A percentile compares a stretch with the other conserved stretches of the same genome.
These are phyloP conservation scores for Scleropages formosus DNA, from an alignment of 2,797 vertebrate species.

Conservation along the genomic window DNA sequence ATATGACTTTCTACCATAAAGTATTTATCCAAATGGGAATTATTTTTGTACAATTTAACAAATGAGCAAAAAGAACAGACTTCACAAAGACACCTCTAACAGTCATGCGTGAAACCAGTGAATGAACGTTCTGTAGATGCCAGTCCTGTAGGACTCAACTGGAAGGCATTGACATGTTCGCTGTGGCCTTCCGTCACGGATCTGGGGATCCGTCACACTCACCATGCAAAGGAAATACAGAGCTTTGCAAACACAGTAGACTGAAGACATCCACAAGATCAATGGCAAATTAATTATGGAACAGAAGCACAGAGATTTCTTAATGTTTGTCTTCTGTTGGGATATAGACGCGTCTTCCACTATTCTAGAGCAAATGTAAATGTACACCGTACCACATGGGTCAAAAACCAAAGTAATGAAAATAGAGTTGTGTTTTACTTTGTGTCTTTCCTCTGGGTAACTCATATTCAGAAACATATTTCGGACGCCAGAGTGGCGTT, in stretches of 20 bases:
- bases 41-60: too few relatives aligned
- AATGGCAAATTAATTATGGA: slow-evolving; percentile 60
- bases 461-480: neutral
- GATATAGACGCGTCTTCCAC: slow-evolving; percentile 30
- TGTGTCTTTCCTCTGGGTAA: neutral
- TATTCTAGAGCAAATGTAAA: slow-evolving; percentile 18
- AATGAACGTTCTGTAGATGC: slow-evolving; percentile 26
- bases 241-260: slow-evolving; percentile 50
- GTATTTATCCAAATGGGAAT: too few relatives aligned
- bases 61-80: too few relatives aligned
- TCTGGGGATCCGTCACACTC: slow-evolving; percentile 42
- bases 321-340: slow-evolving; percentile 33
- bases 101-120: neutral
- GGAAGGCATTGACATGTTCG: slow-evolving; percentile 33
- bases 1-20: too few relatives aligned
- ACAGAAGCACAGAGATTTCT: slow-evolving; percentile 56
- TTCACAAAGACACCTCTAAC: neutral
- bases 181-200: slow-evolving; percentile 40
- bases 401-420: neutral
- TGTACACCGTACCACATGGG: neutral
- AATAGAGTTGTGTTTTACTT: neutral
- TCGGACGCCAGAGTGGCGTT: slow-evolving; percentile 7
- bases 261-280: slow-evolving; percentile 57
- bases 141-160: slow-evolving; percentile 22
- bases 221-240: slow-evolving; percentile 58